These are phyloP conservation scores for Rhynchonycteris naso DNA, from an alignment of 2,797 vertebrate species.

Conservation along the genomic window DNA sequence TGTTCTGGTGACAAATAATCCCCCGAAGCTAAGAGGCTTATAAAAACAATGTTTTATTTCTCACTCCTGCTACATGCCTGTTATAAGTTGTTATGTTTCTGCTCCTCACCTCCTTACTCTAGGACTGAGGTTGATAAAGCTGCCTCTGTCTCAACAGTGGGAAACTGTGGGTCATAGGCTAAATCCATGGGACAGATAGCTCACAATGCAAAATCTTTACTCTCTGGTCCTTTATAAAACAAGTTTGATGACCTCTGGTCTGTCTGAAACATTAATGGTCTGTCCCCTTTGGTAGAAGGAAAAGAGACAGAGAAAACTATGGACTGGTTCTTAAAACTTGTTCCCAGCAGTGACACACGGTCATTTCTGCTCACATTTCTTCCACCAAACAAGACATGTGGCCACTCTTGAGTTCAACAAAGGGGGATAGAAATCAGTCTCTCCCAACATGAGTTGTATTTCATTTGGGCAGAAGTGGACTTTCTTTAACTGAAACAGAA, in stretches of 20 bases:
- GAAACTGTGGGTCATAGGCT: neutral
- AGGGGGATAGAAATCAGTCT: neutral
- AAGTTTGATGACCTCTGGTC: neutral
- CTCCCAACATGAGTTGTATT: neutral
- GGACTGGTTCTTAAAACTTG: neutral
- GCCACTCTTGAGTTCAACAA: neutral
- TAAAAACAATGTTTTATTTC: neutral
- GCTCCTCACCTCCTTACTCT: neutral
- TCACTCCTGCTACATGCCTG: neutral
- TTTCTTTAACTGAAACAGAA: neutral
- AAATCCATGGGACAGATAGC: neutral
- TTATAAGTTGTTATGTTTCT: neutral
- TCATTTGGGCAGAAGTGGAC: neutral
- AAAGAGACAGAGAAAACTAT: neutral
- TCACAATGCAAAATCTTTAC: neutral
- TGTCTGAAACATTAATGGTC: neutral
- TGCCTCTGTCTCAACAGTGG: neutral
- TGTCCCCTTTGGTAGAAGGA: neutral
- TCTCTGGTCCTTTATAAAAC: neutral
- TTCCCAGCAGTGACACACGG: neutral
- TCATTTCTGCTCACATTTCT: neutral
- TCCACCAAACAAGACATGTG: neutral
- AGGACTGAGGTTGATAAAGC: neutral
- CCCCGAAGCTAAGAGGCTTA: neutral
- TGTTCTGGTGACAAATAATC: neutral